phyloP scores from a whole-genome alignment of 1,140 invertebrate species.

The Drosophila grimshawi region DNA sequence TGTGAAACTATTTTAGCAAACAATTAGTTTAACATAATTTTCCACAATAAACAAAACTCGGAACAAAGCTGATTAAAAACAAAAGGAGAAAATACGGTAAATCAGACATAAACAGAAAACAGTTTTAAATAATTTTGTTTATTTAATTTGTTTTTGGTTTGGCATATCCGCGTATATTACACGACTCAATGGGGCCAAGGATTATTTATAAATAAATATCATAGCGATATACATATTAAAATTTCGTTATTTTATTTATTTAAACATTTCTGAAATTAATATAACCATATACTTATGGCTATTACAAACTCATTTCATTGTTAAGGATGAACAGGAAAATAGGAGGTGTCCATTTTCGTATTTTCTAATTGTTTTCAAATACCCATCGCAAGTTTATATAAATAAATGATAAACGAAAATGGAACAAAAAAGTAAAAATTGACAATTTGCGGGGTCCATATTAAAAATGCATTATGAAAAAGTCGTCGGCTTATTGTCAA shows the following conservation, averaged over 20 bases:
- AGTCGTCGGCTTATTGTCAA: conserved; percentile 68
- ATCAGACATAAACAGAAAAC: conserved; percentile 8
- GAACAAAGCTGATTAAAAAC: background rate
- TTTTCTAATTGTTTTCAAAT: too few relatives aligned
- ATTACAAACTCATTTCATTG: too few relatives aligned
- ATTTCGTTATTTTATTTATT: too few relatives aligned
- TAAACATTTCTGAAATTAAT: conserved; percentile 19
- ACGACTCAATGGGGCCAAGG: conserved; percentile 63
- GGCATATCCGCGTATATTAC: conserved; percentile 31
- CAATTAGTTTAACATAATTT: background rate
- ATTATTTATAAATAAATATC: conserved; percentile 73
- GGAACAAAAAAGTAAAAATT: conserved; percentile 20
- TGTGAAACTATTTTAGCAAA: background rate
- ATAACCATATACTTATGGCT: background rate
- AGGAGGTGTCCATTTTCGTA: too few relatives aligned
- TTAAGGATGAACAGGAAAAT: too few relatives aligned
- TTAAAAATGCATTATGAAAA: conserved; percentile 78
- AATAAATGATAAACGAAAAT: conserved; percentile 13
- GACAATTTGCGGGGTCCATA: conserved; percentile 47
- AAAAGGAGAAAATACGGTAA: background rate
- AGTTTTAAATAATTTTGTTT: conserved; percentile 21
- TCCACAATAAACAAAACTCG: background rate
- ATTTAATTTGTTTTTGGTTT: conserved; percentile 5
- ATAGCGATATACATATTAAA: background rate
- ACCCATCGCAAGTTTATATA: background rate